phyloP scores from a whole-genome alignment of 2,113 vertebrate genomes.

The Narcine bancroftii region DNA sequence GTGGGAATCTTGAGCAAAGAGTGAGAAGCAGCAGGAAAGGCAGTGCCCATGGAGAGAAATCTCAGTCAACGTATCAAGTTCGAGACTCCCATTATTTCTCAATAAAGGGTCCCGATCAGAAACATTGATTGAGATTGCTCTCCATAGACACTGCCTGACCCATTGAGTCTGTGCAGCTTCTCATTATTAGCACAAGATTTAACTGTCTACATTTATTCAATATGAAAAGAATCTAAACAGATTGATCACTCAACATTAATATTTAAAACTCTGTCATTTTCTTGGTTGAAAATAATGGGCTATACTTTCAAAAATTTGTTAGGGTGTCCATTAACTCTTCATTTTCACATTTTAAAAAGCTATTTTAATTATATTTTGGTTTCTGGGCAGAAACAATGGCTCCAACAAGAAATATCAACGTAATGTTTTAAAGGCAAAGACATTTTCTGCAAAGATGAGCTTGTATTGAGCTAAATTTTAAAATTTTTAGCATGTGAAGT shows the following conservation, averaged over 20 bases:
- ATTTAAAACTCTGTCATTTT: neutral
- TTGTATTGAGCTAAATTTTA: neutral
- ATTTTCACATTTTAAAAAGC: constrained; percentile 19
- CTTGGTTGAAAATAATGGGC: neutral
- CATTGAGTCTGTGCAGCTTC: too few species aligned
- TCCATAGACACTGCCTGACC: too few species aligned
- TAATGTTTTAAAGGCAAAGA: constrained; percentile 12
- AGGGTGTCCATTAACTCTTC: neutral
- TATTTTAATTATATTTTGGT: constrained; percentile 35
- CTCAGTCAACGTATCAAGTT: too few species aligned
- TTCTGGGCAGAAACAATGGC: neutral
- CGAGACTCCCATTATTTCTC: too few species aligned
- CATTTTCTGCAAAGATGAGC: neutral
- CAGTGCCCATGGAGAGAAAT: too few species aligned
- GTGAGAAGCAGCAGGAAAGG: too few species aligned
- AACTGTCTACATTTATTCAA: neutral
- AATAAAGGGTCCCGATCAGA: too few species aligned
- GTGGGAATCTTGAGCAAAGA: too few species aligned
- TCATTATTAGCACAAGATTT: neutral
- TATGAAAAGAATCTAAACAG: neutral
- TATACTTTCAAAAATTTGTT: constrained; percentile 16
- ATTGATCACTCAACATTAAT: neutral
- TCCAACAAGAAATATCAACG: neutral
- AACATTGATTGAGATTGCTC: too few species aligned
- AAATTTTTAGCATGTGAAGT: neutral